Conservation (phyloP, 2,113 vertebrate genomes). For the Cercopithecus mona region DNA sequence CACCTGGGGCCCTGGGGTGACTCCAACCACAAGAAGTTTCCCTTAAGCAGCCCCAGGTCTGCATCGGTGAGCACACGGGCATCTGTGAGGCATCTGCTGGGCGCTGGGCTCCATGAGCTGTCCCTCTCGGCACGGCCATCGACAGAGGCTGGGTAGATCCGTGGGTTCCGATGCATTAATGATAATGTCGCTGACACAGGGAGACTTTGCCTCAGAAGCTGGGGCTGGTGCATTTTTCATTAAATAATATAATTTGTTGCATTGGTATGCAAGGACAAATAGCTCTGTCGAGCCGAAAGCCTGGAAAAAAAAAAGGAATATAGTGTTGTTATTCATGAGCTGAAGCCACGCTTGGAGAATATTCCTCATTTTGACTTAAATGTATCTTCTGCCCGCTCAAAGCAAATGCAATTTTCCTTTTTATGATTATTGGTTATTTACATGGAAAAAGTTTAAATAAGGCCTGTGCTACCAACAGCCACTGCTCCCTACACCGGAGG, state of each 20-base stretch:
- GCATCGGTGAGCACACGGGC: accelerated
- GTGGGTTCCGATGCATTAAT: background rate
- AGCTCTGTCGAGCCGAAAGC: slow-evolving; percentile 40
- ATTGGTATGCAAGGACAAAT: slow-evolving; percentile 52
- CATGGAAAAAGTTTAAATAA: slow-evolving; percentile 28
- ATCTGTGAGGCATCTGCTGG: accelerated
- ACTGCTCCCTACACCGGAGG: accelerated
- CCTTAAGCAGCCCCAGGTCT: accelerated
- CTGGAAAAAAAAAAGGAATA: background rate
- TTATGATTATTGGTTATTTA: slow-evolving; percentile 54
- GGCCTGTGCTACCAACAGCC: background rate
- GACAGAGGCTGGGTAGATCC: background rate
- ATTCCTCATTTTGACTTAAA: slow-evolving; percentile 51
- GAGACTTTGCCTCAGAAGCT: background rate
- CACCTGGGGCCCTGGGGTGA: background rate
- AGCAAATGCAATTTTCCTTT: slow-evolving; percentile 50
- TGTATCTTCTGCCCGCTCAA: slow-evolving; percentile 56
- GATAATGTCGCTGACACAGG: background rate
- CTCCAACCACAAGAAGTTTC: too few species aligned
- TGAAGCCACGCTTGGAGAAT: background rate
- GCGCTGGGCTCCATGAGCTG: accelerated
- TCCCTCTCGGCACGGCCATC: background rate
- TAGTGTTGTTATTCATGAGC: background rate
- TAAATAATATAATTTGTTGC: slow-evolving; percentile 37
- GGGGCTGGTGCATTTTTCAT: slow-evolving; percentile 32